Conservation (phyloP, 2,888 invertebrate genomes). For the Ceriagrion tenellum region DNA sequence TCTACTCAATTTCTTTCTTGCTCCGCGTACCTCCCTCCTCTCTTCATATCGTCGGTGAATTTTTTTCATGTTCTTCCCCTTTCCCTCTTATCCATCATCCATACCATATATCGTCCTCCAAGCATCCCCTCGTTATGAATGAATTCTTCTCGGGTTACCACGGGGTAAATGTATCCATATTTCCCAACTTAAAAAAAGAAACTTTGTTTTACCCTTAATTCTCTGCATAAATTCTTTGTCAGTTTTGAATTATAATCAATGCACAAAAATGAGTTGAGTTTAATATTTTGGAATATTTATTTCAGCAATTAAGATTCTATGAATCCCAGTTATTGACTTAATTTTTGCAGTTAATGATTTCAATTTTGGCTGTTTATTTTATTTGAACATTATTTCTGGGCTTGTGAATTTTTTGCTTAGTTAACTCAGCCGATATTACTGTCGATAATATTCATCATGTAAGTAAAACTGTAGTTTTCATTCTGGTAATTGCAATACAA, state of each 20-base stretch:
- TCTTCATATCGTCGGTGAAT: too few species aligned
- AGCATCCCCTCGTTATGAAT: too few species aligned
- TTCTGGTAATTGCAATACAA: neutral
- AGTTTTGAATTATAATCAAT: constrained; percentile 19
- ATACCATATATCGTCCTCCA: too few species aligned
- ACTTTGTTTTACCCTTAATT: neutral
- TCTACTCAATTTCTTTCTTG: too few species aligned
- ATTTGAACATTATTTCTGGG: neutral
- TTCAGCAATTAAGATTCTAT: neutral
- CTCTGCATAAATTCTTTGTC: constrained; percentile 3
- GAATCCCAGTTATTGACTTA: neutral
- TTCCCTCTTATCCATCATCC: too few species aligned
- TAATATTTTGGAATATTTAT: neutral
- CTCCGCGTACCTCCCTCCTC: too few species aligned
- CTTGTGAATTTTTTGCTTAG: neutral
- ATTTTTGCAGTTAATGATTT: neutral
- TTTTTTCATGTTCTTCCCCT: too few species aligned
- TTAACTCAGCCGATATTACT: neutral
- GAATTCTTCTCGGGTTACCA: too few species aligned
- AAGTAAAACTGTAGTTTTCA: neutral
- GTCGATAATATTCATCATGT: neutral
- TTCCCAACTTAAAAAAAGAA: too few species aligned
- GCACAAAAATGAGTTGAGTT: neutral
- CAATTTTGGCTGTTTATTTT: neutral
- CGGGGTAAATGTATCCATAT: too few species aligned